These are phyloP conservation scores for Aromia moschata DNA, from an alignment of 2,888 invertebrate genomes.

Conservation along the genomic window DNA sequence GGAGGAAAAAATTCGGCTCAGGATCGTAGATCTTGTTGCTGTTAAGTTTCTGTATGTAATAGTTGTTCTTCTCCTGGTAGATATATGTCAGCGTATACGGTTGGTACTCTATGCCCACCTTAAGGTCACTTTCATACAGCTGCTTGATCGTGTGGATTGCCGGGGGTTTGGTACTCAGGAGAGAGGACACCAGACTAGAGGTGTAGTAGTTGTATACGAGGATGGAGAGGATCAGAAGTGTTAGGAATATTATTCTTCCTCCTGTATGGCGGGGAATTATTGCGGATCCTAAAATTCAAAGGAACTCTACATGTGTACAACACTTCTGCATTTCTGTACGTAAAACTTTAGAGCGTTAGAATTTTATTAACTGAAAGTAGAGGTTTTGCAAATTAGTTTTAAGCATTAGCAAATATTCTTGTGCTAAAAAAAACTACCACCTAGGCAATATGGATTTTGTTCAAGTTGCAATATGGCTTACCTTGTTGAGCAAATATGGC, in stretches of 20 bases:
- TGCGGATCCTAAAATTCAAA: conserved; percentile 49
- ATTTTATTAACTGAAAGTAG: too few relatives aligned
- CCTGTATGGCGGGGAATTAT: conserved; percentile 46
- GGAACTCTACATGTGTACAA: too few relatives aligned
- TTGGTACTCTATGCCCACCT: conserved; percentile 64
- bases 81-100: conserved; percentile 63
- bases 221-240: conserved; percentile 55
- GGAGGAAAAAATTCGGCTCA: conserved; percentile 39
- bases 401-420: too few relatives aligned
- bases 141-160: conserved; percentile 65
- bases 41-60: conserved; percentile 43
- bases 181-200: conserved; percentile 69
- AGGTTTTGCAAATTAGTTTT: too few relatives aligned
- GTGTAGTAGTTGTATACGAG: conserved; percentile 70
- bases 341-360: too few relatives aligned
- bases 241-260: conserved; percentile 52
- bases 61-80: conserved; percentile 42
- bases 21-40: conserved; percentile 43
- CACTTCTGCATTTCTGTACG: too few relatives aligned
- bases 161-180: conserved; percentile 65
- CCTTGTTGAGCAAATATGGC: conserved; percentile 54
- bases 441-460: too few relatives aligned
- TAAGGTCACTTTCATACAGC: conserved; percentile 64
- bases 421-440: too few relatives aligned
- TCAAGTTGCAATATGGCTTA: conserved; percentile 26